Percentiles rank a stretch among this genome's conserved stretches.
phyloP scores from a whole-genome alignment of 2,888 invertebrate genomes.

The Oeneis ivallda region DNA sequence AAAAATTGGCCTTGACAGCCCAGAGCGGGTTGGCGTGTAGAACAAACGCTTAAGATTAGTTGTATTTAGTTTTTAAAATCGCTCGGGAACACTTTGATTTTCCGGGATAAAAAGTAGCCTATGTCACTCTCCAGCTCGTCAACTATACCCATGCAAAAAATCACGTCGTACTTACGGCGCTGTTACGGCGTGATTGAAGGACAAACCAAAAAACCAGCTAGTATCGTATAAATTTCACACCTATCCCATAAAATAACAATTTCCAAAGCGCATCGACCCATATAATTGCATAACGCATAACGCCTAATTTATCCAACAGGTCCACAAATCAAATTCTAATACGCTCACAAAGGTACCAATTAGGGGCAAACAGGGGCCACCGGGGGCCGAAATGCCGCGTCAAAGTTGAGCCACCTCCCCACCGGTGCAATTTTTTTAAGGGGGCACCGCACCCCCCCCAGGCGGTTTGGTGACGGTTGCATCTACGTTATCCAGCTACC shows the following conservation, averaged over 20 bases:
- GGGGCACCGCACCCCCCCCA: slow-evolving; percentile 60
- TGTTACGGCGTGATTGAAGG: too few species aligned
- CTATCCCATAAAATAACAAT: not conserved
- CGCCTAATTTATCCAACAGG: slow-evolving; percentile 36
- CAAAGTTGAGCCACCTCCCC: slow-evolving; percentile 65
- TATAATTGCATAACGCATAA: slow-evolving; percentile 13
- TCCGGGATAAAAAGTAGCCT: too few species aligned
- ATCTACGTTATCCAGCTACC: slow-evolving; percentile 50
- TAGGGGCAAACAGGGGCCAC: slow-evolving; percentile 54
- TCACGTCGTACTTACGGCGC: too few species aligned
- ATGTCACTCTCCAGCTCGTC: too few species aligned
- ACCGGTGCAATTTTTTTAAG: slow-evolving; percentile 72
- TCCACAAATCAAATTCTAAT: slow-evolving; percentile 47
- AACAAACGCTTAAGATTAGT: too few species aligned
- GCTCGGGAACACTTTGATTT: too few species aligned
- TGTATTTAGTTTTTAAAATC: too few species aligned
- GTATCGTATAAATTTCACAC: not conserved
- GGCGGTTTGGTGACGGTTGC: slow-evolving; percentile 78
- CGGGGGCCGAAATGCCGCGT: slow-evolving; percentile 59
- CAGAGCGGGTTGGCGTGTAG: too few species aligned
- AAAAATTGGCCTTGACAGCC: too few species aligned
- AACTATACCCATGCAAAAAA: too few species aligned
- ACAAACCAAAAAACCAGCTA: too few species aligned
- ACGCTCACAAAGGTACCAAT: slow-evolving; percentile 65
- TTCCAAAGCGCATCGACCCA: slow-evolving; percentile 17